Base-by-base conservation (phyloP, 2,797 vertebrate genomes). In the Pteropus rufus region DNA sequence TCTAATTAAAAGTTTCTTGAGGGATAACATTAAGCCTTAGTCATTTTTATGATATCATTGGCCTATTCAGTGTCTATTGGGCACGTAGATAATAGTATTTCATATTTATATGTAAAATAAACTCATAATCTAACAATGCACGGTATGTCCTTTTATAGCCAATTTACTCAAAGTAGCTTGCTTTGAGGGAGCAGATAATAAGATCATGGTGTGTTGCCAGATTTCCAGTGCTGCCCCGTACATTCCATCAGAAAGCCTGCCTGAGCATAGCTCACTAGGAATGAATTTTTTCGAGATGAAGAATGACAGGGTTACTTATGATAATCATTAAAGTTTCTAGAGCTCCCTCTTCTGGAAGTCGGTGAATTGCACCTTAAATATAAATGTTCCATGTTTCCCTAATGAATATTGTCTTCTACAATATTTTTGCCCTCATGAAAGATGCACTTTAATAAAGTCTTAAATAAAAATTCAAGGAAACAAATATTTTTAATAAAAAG, bases 281-380 rank as follows among this genome's bases (percentile, higher is more conserved):
- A 26, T 44, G 77, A 49, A 1, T 24, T 92, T 64, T 58, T 88
- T 34, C 26, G 21, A 11, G 18, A 52, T 46, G 31, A 92, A 65
- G 65, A 52, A 19, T 64, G 31, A 15, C 65, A 36, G 14, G 1
- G 10, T 67, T 26, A 18, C 23, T 18, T 73, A n/a, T 26, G 7
- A 31, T 31, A 39, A 15, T 86, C 9, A 36, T 67, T n/a, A 72
- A 69, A 64, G n/a, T 24, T 8, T 49, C 24, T 29, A 49, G 91
- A 89, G 91, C 73, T 14, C 98, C 98, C 96, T 88, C 98, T 98
- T 93, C 95, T 97, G 98, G 96, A 86, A 49, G 29, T 4, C n/a
- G 11, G 34, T 76, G n/a, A 76, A 70, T 81, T 93, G 76, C 54
- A 81, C n/a, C 69, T 89, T 81, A 44, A 95, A 56, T 62, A 23